Evolutionary conservation across 1,140 invertebrate species (phyloP).

Genomic region (Cotesia typhae): DNA sequence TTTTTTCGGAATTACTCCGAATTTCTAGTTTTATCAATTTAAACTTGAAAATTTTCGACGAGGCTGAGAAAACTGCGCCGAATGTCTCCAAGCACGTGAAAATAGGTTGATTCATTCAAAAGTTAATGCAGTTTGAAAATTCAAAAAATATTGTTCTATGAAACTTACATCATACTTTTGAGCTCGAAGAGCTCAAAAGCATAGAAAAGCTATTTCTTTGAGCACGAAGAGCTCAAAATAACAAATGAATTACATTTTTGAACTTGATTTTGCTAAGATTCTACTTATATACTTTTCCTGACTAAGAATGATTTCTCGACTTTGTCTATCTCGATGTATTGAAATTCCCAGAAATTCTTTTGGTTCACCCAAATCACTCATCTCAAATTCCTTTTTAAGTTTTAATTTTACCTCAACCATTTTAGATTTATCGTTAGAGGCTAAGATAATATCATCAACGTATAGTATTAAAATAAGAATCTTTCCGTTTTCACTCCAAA

Average conservation of each 20-base stretch:
- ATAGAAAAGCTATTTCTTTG: not conserved
- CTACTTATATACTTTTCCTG: conserved; percentile 29
- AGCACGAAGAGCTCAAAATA: not conserved
- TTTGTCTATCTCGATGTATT: conserved; percentile 29
- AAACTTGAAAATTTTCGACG: no score
- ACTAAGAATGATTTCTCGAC: conserved; percentile 22
- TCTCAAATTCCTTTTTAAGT: conserved; percentile 34
- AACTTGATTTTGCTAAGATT: conserved; percentile 23
- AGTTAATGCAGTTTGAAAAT: no score
- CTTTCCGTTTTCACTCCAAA: conserved; percentile 38
- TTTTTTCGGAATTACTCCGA: no score
- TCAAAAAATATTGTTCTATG: no score
- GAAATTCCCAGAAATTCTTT: conserved; percentile 31
- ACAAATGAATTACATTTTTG: no score
- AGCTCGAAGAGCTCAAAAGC: no score
- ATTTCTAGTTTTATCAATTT: no score
- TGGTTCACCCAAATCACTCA: conserved; percentile 16
- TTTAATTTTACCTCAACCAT: conserved; percentile 14
- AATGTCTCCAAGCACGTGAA: no score
- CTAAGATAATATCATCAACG: conserved; percentile 32
- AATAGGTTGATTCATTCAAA: no score
- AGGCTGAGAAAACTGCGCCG: no score
- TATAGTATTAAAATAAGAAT: conserved; percentile 29
- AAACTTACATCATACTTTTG: no score
- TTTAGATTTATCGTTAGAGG: conserved; percentile 20